Evolutionary conservation across 1,140 invertebrate genomes (phyloP), one percentile per base, ranked within the genome.

Genomic region (Sarcophaga bullata): DNA sequence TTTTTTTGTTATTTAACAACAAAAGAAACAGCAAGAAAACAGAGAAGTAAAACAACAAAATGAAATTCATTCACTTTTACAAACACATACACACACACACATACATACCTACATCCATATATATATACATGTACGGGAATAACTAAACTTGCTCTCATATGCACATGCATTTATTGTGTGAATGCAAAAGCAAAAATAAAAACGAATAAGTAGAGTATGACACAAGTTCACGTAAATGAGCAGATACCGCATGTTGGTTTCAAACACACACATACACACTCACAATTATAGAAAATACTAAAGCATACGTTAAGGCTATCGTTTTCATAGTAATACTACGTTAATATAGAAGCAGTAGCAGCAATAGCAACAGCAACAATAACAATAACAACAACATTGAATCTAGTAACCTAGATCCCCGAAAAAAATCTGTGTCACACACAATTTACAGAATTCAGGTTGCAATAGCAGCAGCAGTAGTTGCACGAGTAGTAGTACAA

Each of bases 361-460:
- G 25, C 25, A 37, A 37, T 37, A 37, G 25, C 25, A 37, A 37
- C 25, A 37, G 25, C 25, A 37, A 37, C 25, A 37, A 2, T 4
- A 37, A 37, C 25, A 37, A 37, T 37, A 37, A 37, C 25, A 37
- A 78, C 75, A 78, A 78, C 75, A 78, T 78, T 11, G 37, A 78
- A 78, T 52, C 75, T 78, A 78, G 75, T 78, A 78, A 78, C 75
- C 75, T 78, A 78, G 75, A 78, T 78, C 75, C 75, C 19, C 75
- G 62, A 78, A 78, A 78, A 37, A 37, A 78, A 78, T 78, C 48
- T 78, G 37, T 78, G 75, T 78, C 75, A 78, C 52, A 49, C 49
- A 78, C 75, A 78, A 78, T 78, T 78, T 78, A 78, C 75, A 78
- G 75, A 78, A 78, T 78, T 78, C 75, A 78, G 75, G 75, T 78